Base-by-base conservation (phyloP, 2,888 invertebrate genomes). In the Gryllus longicercus region DNA sequence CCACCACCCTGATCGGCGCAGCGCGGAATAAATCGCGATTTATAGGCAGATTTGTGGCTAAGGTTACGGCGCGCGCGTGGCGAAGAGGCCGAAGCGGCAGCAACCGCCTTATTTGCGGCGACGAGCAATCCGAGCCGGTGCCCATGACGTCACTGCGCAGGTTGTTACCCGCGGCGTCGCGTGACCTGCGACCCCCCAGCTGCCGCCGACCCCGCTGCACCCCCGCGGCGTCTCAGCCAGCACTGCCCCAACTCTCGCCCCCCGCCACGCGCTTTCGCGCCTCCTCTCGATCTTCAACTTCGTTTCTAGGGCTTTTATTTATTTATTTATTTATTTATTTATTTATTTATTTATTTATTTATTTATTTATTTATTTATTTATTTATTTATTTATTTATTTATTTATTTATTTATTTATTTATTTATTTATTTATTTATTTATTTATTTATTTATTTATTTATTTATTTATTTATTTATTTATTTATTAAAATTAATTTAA, bases 21-120 rank as follows among this genome's bases (percentile, higher is more conserved):
- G 63, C 63, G 63, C 63, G 63, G 63, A 63, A n/a, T 63, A 63
- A 38, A 63, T 63, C 63, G n/a, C 63, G 63, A 63, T 63, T 63
- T 63, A 63, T 63, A 63, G 63, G 63, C 63, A 63, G 63, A 63
- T 63, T 63, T 63, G 63, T 63, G 63, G 63, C 63, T 63, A 63
- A 63, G n/a, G 63, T 63, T 63, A 63, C 63, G 14, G 63, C 63
- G 38, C 16, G 63, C 63, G 14, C 63, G 38, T 38, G 4, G 38
- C 38, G 38, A 38, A 38, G 38, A 38, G 38, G 8, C 5, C 38
- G 38, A 38, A 38, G 38, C 8, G 38, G 38, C 38, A 38, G 38
- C 38, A 38, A 5, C 38, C 8, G 63, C 16, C 63, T 63, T 63
- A 63, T 63, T 63, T 63, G 63, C 63, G 63, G 63, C 16, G 63